These are phyloP conservation scores for Trachymyrmex cornetzi DNA, from an alignment of 1,140 invertebrate species.

Conservation along the genomic window DNA sequence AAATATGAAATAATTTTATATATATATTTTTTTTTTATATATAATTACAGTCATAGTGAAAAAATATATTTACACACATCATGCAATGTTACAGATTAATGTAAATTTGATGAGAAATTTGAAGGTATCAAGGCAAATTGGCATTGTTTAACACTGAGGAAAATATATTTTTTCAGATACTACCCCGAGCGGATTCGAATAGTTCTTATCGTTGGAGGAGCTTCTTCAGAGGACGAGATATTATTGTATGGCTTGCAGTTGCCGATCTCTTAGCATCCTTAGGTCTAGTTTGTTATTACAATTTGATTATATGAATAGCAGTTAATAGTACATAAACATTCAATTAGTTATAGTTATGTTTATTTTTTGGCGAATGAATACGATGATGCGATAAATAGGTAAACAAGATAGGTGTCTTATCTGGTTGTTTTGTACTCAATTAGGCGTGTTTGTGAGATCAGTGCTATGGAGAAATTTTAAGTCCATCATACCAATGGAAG, in stretches of 20 bases:
- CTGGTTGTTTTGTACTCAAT: constrained; percentile 51
- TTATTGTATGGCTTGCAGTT: constrained; percentile 92
- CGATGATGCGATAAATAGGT: neutral
- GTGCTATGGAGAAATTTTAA: constrained; percentile 90
- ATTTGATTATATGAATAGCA: constrained; percentile 15
- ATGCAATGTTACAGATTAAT: neutral
- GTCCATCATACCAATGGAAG: constrained; percentile 89
- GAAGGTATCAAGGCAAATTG: neutral
- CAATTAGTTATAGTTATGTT: neutral
- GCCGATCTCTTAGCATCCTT: constrained; percentile 92
- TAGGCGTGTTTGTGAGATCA: constrained; percentile 92
- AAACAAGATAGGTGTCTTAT: constrained; percentile 5
- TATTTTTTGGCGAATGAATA: neutral
- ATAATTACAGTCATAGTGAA: neutral
- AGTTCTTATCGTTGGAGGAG: constrained; percentile 86
- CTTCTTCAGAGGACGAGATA: constrained; percentile 89
- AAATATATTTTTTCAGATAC: constrained; percentile 82
- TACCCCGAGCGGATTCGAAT: constrained; percentile 85
- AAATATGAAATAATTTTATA: neutral
- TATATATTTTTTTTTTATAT: constrained; percentile 3
- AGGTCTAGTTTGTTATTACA: constrained; percentile 86
- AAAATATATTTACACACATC: neutral
- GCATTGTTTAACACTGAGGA: neutral
- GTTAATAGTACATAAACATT: neutral
- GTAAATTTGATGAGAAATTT: neutral